Base-by-base conservation (phyloP, 2,888 invertebrate species). In the Myopa testacea region DNA sequence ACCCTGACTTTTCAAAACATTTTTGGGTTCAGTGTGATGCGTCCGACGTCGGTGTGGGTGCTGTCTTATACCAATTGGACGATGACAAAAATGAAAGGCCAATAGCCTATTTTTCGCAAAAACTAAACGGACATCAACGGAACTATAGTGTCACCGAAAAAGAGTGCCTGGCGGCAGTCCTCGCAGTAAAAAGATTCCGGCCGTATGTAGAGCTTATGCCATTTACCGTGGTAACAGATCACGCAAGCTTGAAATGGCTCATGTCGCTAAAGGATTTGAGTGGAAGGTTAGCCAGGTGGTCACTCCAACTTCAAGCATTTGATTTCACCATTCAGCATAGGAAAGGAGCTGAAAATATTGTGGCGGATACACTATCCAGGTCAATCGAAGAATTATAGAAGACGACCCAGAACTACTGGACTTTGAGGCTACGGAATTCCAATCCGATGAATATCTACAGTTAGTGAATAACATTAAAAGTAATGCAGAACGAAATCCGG, bases 21-120 rank as follows among this genome's bases (percentile, higher is more conserved):
- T 78, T 78, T 40, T 74, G 16, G 4, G 6, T 78, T 0, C 78
- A 74, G 6, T 75, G 74, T 16, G 78, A 78, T 34, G 78, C 70
- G 10, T 72, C 72, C 1, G 16, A 40, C 8, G 38, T 26, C 26
- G 26, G 26, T 26, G 26, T 26, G 26, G 26, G 26, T 26, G 26
- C 26, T 26, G 26, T 26, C 26, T 2, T 26, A 26, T 26, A 26
- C 26, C 26, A 26, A 26, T 26, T 26, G 26, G 26, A 26, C 26
- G 26, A 26, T 26, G 26, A 26, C 26, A 26, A 26, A 26, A 26
- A 26, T 26, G 26, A 26, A 2, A 26, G 26, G 26, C 26, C 26
- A 26, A 26, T 26, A 26, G 26, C 26, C 26, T 26, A 26, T 26
- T 26, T 26, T 26, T 26, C 26, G 26, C 26, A 26, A 26, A 26